phyloP scores from a whole-genome alignment of 2,888 invertebrate species.

The Mythimna lalbum region DNA sequence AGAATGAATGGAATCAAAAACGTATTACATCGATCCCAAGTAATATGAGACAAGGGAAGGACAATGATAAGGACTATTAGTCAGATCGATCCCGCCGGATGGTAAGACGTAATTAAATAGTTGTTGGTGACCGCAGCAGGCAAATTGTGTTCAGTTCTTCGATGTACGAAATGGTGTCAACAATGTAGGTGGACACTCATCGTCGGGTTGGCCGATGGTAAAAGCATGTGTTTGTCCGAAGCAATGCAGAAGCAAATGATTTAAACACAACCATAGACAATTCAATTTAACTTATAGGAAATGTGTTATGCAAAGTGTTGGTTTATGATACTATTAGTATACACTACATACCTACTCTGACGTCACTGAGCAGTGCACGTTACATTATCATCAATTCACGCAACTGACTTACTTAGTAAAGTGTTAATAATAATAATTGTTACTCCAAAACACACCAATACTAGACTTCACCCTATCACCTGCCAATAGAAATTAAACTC shows the following conservation, averaged over 20 bases:
- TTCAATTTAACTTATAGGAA: background rate
- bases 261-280: background rate
- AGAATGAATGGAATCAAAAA: too few species aligned
- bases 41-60: too few species aligned
- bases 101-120: too few species aligned
- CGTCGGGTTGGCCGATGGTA: background rate
- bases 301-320: background rate
- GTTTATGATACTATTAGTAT: background rate
- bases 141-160: too few species aligned
- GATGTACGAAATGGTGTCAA: too few species aligned
- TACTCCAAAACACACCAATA: slow-evolving; percentile 66
- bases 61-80: too few species aligned
- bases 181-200: too few species aligned
- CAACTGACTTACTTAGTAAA: slow-evolving; percentile 74
- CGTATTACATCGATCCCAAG: too few species aligned
- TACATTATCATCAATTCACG: slow-evolving; percentile 77
- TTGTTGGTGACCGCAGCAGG: too few species aligned
- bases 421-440: slow-evolving; percentile 74
- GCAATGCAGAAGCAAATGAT: too few species aligned
- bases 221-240: too few species aligned
- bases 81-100: too few species aligned
- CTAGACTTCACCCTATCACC: slow-evolving; percentile 40
- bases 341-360: background rate
- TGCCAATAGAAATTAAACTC: slow-evolving; percentile 32
- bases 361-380: slow-evolving; percentile 58